Base-by-base conservation (phyloP, 2,113 vertebrate genomes). In the Phodopus roborovskii region DNA sequence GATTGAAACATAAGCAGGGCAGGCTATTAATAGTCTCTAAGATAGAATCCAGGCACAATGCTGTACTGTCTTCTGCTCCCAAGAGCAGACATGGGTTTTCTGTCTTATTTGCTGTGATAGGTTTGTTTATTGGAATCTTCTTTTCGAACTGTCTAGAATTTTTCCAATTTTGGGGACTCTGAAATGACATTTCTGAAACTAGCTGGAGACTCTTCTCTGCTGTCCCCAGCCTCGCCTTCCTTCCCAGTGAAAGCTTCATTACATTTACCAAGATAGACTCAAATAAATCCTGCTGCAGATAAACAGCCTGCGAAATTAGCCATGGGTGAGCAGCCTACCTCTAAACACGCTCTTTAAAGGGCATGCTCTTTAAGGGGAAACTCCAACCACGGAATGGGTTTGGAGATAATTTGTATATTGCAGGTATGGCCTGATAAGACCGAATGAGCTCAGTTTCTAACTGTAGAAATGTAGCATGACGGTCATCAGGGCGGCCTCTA, bases 231-330 rank as follows among this genome's bases (percentile, higher is more conserved):
- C 91, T 97, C 92, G 93, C 92, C 90, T 97, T 91, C 79, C 42
- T 42, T 96, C 86, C 70, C 89, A 71, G 15, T 77, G 94, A 97
- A 97, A 89, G 89, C 92, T 96, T 96, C 96, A 91, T 96, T 97
- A 94, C 95, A 75, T 97, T 97, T 96, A 92, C 96, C 88, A 92
- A 95, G 97, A 95, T 91, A 97, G 95, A 94, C 92, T 95, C 94
- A 74, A 91, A 94, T 96, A 97, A 98, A 97, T 97, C 95, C 88
- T 89, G n/a, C 96, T 90, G 88, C 91, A 98, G 97, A 97, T 97
- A 98, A 98, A 97, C 94, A 98, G 94, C 91, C 94, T 62, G 77
- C 94, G 97, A 94, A 97, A 97, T 98, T 97, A 98, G 97, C 96
- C 96, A 94, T 94, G 78, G 92, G 78, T 95, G 91, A 96, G 62